Conservation (phyloP, 2,113 vertebrate genomes). For the Oreochromis tanganicae region DNA sequence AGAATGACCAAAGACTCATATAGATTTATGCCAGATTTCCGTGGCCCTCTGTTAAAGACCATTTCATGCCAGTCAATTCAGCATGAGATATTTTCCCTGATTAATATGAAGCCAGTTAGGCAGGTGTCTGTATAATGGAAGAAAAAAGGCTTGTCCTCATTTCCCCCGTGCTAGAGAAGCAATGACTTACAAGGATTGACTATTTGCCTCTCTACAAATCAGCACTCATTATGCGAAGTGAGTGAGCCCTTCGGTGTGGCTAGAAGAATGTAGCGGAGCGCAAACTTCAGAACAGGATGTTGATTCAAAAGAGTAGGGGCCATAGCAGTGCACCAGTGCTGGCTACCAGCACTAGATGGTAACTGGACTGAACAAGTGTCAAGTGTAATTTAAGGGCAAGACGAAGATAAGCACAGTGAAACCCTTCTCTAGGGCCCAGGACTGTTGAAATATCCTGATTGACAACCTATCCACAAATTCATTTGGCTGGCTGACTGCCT, state of each 20-base stretch:
- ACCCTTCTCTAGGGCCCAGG: neutral
- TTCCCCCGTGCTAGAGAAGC: neutral
- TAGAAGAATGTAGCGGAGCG: neutral
- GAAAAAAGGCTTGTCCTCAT: neutral
- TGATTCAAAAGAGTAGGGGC: neutral
- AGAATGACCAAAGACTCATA: fast-evolving
- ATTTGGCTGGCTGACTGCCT: conserved; percentile 29
- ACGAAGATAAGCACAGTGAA: neutral
- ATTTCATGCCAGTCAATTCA: neutral
- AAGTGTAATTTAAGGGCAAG: conserved; percentile 9
- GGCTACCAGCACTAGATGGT: conserved; percentile 13
- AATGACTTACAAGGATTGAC: neutral
- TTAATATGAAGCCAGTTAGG: conserved; percentile 38
- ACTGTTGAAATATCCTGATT: neutral
- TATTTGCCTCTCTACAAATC: conserved; percentile 7
- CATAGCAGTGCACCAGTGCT: neutral
- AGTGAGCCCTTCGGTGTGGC: neutral
- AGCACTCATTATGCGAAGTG: neutral
- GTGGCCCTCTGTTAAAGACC: neutral
- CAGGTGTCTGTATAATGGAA: conserved; percentile 34
- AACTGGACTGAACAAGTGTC: conserved; percentile 53
- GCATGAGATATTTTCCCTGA: conserved; percentile 10
- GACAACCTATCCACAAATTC: conserved; percentile 1
- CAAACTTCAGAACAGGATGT: neutral
- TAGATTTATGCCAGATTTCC: neutral